These are phyloP conservation scores for Mystacornis crossleyi DNA, from an alignment of 2,113 vertebrate species.

Conservation along the genomic window DNA sequence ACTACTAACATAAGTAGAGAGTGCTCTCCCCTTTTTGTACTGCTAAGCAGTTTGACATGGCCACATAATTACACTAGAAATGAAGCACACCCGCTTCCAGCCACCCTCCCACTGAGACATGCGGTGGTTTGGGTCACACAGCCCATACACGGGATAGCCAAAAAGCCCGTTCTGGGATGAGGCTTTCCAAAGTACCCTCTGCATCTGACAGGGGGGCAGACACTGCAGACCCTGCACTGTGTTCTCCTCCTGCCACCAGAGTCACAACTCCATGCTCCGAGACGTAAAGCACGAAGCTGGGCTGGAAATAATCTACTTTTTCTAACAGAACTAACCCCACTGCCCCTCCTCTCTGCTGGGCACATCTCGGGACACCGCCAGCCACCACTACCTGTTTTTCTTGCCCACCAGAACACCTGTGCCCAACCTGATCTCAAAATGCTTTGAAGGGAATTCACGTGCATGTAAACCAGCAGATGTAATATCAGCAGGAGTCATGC, in stretches of 20 bases:
- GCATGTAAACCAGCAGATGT: not conserved
- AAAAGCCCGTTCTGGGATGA: not conserved
- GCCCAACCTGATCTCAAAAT: not conserved
- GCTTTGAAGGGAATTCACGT: not conserved
- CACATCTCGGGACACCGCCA: not conserved
- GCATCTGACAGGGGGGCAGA: rapidly evolving
- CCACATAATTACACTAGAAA: not conserved
- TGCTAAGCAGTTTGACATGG: not conserved
- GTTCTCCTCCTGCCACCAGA: not conserved
- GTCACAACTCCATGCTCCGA: not conserved
- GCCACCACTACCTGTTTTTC: not conserved
- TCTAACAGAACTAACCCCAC: not conserved
- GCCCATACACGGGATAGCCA: not conserved
- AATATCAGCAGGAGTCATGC: not conserved
- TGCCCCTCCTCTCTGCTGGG: not conserved
- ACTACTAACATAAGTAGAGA: not conserved
- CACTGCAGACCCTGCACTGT: not conserved
- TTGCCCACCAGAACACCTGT: not conserved
- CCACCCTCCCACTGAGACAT: not conserved
- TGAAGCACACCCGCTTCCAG: not conserved
- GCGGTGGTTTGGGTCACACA: rapidly evolving
- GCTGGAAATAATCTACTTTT: not conserved
- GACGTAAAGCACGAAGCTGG: not conserved
- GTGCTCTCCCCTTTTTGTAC: not conserved
- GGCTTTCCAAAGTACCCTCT: not conserved